Conservation (phyloP, 1,140 invertebrate genomes). For the Acromyrmex echinatior region DNA sequence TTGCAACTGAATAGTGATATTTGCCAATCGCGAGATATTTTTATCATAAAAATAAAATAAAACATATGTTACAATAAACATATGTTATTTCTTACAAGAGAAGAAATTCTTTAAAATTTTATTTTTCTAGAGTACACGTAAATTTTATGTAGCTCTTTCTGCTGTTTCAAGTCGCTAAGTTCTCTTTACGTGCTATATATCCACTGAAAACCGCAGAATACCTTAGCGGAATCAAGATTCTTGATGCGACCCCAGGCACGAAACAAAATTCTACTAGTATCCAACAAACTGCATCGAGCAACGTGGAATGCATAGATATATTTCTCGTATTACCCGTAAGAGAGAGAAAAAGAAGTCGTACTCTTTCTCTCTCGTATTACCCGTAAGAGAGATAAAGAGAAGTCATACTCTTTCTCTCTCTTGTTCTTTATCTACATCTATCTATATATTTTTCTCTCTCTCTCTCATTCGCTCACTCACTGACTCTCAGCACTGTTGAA, state of each 20-base stretch:
- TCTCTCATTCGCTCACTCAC: not conserved
- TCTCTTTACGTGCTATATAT: slow-evolving; percentile 22
- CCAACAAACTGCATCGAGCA: slow-evolving; percentile 36
- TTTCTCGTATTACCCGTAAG: slow-evolving; percentile 41
- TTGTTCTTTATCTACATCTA: not conserved
- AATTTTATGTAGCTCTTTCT: slow-evolving; percentile 17
- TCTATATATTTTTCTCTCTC: too few species aligned
- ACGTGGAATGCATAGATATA: slow-evolving; percentile 45
- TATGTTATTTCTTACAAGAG: not conserved
- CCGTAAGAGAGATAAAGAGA: not conserved
- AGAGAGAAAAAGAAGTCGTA: not conserved
- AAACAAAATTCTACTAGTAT: slow-evolving; percentile 48
- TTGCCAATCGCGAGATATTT: not conserved
- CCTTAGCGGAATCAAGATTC: slow-evolving; percentile 49
- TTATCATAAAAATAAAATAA: not conserved
- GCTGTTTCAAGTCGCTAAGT: slow-evolving; percentile 9
- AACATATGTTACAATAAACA: not conserved
- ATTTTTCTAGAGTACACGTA: slow-evolving; percentile 3
- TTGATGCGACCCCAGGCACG: slow-evolving; percentile 20
- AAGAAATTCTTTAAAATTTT: slow-evolving; percentile 22
- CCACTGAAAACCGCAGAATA: slow-evolving; percentile 42
- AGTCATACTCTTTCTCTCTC: not conserved
- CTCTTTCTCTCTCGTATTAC: slow-evolving; percentile 28
- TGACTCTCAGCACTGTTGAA: slow-evolving; percentile 13
- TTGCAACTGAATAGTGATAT: not conserved